Evolutionary conservation across 2,113 vertebrate species (phyloP).

Genomic region (Psophia crepitans): DNA sequence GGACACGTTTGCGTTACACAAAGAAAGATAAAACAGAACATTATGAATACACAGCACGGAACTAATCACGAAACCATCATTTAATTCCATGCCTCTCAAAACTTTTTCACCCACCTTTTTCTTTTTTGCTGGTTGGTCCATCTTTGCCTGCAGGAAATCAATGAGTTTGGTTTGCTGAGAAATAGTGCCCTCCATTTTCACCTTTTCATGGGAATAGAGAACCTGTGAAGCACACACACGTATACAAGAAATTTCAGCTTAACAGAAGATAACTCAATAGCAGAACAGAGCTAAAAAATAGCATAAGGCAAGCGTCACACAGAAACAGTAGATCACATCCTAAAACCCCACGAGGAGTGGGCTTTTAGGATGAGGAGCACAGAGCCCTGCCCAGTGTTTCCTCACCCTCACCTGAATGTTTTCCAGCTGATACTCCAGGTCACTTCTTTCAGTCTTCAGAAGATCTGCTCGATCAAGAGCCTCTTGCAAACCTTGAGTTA

Average conservation of each 20-base stretch:
- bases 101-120: slow-evolving; percentile 87
- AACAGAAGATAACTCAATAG: neutral
- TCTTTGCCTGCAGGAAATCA: slow-evolving; percentile 97
- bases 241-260: neutral
- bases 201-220: slow-evolving; percentile 97
- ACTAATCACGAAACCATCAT: neutral
- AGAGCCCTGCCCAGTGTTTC: neutral
- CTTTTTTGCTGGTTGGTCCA: slow-evolving; percentile 98
- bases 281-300: neutral
- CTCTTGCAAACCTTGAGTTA: slow-evolving; percentile 98
- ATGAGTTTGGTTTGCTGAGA: slow-evolving; percentile 99
- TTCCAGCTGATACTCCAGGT: slow-evolving; percentile 96
- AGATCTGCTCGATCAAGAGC: slow-evolving; percentile 94
- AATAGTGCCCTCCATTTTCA: slow-evolving; percentile 99
- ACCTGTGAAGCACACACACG: slow-evolving; percentile 79
- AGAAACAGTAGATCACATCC: neutral
- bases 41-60: neutral
- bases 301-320: neutral
- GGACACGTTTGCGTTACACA: neutral
- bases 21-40: neutral
- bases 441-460: slow-evolving; percentile 94
- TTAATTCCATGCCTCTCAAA: neutral
- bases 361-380: neutral
- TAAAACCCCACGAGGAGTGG: neutral
- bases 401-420: slow-evolving; percentile 90